Conservation (phyloP, 1,140 invertebrate genomes). For the Macrobrachium rosenbergii region DNA sequence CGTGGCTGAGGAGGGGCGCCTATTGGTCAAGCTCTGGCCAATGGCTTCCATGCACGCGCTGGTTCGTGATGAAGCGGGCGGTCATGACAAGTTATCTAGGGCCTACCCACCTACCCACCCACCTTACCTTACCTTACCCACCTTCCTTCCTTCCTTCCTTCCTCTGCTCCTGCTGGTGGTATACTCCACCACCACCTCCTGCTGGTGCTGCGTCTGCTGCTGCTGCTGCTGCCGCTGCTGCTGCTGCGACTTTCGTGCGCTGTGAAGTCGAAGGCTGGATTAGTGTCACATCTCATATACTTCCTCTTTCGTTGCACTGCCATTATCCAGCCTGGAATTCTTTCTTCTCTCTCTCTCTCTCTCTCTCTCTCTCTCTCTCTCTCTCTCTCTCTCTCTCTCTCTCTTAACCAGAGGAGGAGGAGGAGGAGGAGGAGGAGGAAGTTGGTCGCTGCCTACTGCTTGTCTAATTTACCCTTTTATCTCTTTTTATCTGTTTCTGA, state of each 20-base stretch:
- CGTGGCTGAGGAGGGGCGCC: constrained; percentile 46
- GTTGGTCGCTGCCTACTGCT: no score
- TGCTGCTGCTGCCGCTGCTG: background rate
- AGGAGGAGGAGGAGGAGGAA: no score
- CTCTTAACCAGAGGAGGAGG: no score
- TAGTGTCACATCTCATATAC: constrained; percentile 10
- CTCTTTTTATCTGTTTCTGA: no score
- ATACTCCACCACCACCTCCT: background rate
- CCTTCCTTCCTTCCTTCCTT: no score
- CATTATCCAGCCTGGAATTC: constrained; percentile 16
- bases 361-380: constrained; percentile 35
- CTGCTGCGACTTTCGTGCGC: background rate
- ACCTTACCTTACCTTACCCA: no score
- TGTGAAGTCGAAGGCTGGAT: background rate
- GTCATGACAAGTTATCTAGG: background rate
- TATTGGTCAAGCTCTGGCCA: constrained; percentile 58
- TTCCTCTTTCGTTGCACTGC: background rate
- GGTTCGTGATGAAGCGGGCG: constrained; percentile 41
- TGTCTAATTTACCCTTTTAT: no score
- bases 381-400: no score
- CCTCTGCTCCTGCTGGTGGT: no score
- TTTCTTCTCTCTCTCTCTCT: constrained; percentile 19
- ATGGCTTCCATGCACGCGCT: constrained; percentile 57
- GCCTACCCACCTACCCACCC: no score
- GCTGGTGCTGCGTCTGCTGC: background rate